Base-by-base conservation (phyloP, 2,797 vertebrate genomes). In the Cryptoblepharus egeriae region DNA sequence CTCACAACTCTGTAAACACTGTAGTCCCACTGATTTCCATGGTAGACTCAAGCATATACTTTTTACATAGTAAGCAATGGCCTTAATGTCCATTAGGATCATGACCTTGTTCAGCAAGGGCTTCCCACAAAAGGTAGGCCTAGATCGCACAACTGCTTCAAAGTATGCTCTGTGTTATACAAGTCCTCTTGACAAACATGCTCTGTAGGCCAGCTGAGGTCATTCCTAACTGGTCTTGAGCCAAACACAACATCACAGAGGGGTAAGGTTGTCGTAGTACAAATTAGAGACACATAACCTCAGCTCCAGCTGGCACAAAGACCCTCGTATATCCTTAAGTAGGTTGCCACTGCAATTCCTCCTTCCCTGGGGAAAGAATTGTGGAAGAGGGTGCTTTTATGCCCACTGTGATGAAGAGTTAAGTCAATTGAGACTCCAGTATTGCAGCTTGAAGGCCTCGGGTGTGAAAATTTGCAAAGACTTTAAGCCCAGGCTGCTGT, bases 381-480 rank as follows among this genome's bases (percentile, higher is more conserved):
- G 10, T 4, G 16, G 42, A 39, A 49, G 45, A 22, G 3, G 15
- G 12, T 42, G 63, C 30, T 74, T 85, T 79, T 79, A 78, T 77
- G 75, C 58, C 28, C 15, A 11, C 63, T 5, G 3, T 63, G 70
- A 82, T 79, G 63, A 69, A 69, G 65, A 75, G 71, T 68, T 61
- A 69, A 79, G 79, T 74, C 74, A 85, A 85, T 77, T 28, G 52
- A 85, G 64, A 73, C 69, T 67, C 42, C n/a, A 5, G 52, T 67
- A 30, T 67, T 77, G 84, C 69, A 37, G 26, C 58, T 85, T 52
- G 63, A 81, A 42, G 55, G 70, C 75, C 79, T 61, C 30, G 58
- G 58, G 35, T 86, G 76, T 75, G 75, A 57, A 57, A 82, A 82
- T 82, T 63, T 82, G 80, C 64, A 68, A 63, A 70, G 70, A 68